These are phyloP conservation scores for Paraplagusia blochii DNA, from an alignment of 2,113 vertebrate species.

Conservation along the genomic window DNA sequence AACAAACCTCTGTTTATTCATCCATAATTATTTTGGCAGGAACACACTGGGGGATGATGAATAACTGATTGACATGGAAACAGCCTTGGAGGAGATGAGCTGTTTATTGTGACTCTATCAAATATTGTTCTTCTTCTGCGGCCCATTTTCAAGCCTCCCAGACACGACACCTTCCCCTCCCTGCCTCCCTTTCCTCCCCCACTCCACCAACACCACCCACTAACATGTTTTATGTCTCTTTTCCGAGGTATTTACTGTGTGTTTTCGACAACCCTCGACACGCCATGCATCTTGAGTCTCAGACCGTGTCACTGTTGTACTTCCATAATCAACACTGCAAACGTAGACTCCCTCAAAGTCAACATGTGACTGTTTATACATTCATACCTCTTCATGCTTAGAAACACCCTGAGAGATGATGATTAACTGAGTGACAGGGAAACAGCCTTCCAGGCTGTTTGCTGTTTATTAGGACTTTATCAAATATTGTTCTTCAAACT, in stretches of 20 bases:
- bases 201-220: too few relatives aligned
- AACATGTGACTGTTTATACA: slow-evolving; percentile 51
- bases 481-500: slow-evolving; percentile 18
- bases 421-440: slow-evolving; percentile 25
- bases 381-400: slow-evolving; percentile 28
- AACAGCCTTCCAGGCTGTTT: slow-evolving; percentile 12
- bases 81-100: slow-evolving; percentile 6
- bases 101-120: slow-evolving; percentile 12
- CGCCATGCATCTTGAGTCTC: not conserved
- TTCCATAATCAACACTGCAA: not conserved
- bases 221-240: not conserved
- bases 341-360: slow-evolving; percentile 51
- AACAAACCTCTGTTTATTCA: slow-evolving; percentile 51
- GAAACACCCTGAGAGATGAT: slow-evolving; percentile 12
- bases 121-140: slow-evolving; percentile 10
- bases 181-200: too few relatives aligned
- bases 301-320: not conserved
- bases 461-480: slow-evolving; percentile 12
- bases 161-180: not conserved
- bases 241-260: not conserved
- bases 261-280: not conserved
- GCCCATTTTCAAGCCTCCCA: not conserved
- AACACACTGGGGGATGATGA: slow-evolving; percentile 14
- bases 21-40: slow-evolving; percentile 32
- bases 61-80: slow-evolving; percentile 27